phyloP scores from a whole-genome alignment of 2,888 invertebrate species.

The Clistopyga incitator region DNA sequence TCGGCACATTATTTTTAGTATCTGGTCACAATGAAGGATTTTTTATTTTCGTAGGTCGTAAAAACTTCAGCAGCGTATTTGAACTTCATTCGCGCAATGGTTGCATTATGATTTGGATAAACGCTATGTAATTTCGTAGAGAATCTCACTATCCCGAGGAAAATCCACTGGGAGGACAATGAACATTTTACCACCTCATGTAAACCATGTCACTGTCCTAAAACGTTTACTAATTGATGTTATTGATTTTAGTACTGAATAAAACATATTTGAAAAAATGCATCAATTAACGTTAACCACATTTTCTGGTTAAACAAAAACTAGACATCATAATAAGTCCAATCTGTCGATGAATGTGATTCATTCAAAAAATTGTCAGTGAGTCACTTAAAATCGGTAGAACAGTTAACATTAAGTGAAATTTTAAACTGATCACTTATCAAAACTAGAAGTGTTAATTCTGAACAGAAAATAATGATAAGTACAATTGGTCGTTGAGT shows the following conservation, averaged over 20 bases:
- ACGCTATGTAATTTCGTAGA: neutral
- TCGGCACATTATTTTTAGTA: neutral
- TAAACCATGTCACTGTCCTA: neutral
- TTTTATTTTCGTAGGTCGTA: constrained; percentile 70
- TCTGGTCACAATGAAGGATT: neutral
- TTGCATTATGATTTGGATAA: constrained; percentile 46
- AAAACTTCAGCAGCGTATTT: constrained; percentile 79
- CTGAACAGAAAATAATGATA: neutral
- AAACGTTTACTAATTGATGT: neutral
- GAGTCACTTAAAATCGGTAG: too few relatives aligned
- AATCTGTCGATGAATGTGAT: too few relatives aligned
- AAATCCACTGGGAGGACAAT: neutral
- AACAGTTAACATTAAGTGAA: neutral
- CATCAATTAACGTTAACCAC: neutral
- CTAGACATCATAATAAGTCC: too few relatives aligned
- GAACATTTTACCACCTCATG: neutral
- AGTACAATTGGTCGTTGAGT: neutral
- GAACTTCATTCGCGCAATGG: constrained; percentile 77
- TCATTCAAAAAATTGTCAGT: too few relatives aligned
- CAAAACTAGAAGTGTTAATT: neutral
- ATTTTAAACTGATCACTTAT: neutral
- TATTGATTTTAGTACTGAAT: constrained; percentile 10
- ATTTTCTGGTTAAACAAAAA: neutral
- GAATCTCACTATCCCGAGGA: neutral
- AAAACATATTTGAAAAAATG: neutral